Percentiles rank a stretch among this genome's conserved stretches.
Evolutionary conservation across 2,113 vertebrate genomes (phyloP).

Genomic region (Mohoua ochrocephala): DNA sequence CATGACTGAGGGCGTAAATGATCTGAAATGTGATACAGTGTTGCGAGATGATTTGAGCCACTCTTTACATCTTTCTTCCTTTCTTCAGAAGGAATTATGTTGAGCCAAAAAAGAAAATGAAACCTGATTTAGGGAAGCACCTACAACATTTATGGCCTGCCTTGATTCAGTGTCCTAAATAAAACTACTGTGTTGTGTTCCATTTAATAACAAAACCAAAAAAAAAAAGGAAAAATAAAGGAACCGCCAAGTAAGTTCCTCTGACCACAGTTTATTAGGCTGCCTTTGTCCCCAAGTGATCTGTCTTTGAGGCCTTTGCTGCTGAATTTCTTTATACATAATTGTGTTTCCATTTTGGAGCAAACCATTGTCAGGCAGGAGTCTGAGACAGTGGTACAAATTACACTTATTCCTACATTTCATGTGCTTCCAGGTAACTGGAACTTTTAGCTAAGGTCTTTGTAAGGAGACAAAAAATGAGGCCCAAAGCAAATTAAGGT

Average conservation of each 20-base stretch:
- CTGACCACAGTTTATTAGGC: background rate
- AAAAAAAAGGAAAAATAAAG: background rate
- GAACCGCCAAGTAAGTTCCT: background rate
- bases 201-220: background rate
- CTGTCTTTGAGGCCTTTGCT: background rate
- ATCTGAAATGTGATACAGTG: background rate
- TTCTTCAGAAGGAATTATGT: background rate
- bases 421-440: background rate
- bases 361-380: background rate
- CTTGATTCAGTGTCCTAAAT: background rate
- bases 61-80: background rate
- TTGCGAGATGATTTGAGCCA: background rate
- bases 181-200: background rate
- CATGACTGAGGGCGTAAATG: background rate
- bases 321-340: background rate
- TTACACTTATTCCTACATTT: background rate
- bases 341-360: background rate
- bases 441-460: background rate
- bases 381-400: background rate
- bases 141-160: background rate
- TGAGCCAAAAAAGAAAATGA: background rate
- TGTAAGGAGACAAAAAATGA: background rate
- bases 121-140: background rate
- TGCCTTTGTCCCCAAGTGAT: background rate
- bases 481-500: background rate